phyloP scores from a whole-genome alignment of 2,888 invertebrate species.

The Aromia moschata region DNA sequence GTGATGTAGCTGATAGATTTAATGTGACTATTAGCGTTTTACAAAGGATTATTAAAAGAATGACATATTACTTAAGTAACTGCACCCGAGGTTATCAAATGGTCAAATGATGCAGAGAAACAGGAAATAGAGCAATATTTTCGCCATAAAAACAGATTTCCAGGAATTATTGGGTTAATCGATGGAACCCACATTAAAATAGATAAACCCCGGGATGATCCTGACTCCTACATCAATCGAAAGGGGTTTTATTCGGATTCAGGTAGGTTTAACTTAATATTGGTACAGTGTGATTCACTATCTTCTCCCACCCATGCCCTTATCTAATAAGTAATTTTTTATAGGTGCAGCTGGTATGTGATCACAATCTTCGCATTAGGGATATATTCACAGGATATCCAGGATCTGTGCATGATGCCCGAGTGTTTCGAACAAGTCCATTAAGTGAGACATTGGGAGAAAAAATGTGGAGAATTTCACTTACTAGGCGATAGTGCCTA shows the following conservation, averaged over 20 bases:
- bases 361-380: background rate
- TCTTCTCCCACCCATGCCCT: too few relatives aligned
- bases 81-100: constrained; percentile 20
- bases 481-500: constrained; percentile 23
- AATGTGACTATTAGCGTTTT: constrained; percentile 26
- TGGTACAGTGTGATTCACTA: background rate
- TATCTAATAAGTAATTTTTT: background rate
- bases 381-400: background rate
- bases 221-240: too few relatives aligned
- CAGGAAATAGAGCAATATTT: constrained; percentile 25
- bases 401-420: constrained; percentile 16
- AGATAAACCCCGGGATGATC: constrained; percentile 28
- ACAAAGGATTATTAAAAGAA: constrained; percentile 11
- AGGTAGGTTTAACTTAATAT: constrained; percentile 10
- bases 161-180: constrained; percentile 33
- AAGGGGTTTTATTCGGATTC: constrained; percentile 29
- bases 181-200: constrained; percentile 31
- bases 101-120: constrained; percentile 25
- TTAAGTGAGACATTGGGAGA: background rate
- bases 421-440: constrained; percentile 13
- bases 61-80: constrained; percentile 25
- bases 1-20: constrained; percentile 29
- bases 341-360: constrained; percentile 10
- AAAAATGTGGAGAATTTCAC: constrained; percentile 8
- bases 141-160: constrained; percentile 27